phyloP scores from a whole-genome alignment of 2,797 vertebrate genomes.

The Galago senegalensis region DNA sequence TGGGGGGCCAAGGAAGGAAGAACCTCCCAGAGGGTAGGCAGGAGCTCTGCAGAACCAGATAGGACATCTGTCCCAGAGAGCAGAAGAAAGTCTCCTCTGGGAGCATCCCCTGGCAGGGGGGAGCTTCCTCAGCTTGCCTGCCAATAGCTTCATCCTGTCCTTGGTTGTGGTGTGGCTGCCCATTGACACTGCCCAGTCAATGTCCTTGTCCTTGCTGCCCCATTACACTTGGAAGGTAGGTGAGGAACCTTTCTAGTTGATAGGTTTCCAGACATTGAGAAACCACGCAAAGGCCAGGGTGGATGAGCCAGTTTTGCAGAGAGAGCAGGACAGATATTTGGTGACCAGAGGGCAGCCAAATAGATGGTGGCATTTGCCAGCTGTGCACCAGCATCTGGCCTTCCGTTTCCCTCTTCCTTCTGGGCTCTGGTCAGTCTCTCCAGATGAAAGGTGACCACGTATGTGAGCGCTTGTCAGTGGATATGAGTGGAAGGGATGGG shows the following conservation, averaged over 20 bases:
- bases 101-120: no score
- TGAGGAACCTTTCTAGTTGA: background rate
- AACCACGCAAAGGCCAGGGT: background rate
- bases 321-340: no score
- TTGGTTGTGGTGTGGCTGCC: background rate
- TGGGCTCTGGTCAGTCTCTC: no score
- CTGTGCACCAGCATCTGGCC: background rate
- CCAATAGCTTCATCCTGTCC: background rate
- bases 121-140: accelerated
- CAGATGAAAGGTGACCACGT: accelerated
- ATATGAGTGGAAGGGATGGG: background rate
- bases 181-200: background rate
- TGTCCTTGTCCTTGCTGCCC: background rate
- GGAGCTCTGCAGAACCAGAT: background rate
- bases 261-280: background rate
- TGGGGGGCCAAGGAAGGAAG: background rate
- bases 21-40: background rate
- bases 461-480: background rate
- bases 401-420: background rate
- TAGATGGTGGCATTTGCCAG: background rate
- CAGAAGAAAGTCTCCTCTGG: background rate
- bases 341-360: background rate
- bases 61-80: background rate
- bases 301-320: no score
- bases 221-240: background rate